Evolutionary conservation across 2,888 invertebrate genomes (phyloP), one percentile per base, ranked within the genome.

Genomic region (Amphipyra berbera): DNA sequence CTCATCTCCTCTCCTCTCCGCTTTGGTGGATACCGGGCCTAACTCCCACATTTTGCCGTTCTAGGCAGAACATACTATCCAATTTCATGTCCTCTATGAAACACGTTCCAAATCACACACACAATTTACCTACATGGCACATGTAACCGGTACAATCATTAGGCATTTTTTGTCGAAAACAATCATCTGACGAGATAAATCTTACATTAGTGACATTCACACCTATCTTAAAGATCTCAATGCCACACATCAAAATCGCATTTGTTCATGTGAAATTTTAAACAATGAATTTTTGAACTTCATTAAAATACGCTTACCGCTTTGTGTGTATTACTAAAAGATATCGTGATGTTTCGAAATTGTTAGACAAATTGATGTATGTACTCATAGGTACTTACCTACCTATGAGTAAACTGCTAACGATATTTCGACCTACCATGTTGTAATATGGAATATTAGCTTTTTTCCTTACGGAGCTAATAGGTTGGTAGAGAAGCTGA

Each of bases 201-300:
- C 59, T 47, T 30, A 62, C 74, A 76, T 76, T 72, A 60, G 44
- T 46, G 61, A 72, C 58, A 65, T 69, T 75, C 60, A 65, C 77
- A 77, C 73, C 75, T 77, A 77, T 78, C 77, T 68, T 30, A 5
- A 7, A 4, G 49, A 78, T 78, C 77, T 78, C 75, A 78, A 77
- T 77, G 76, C 61, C 73, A 78, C 68, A 77, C 77, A 78, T 78
- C 77, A 78, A 78, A 78, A 78, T 70, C 77, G 65, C 77, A 78
- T 78, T 64, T 66, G 67, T 53, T 41, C 73, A 77, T 77, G 78
- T 78, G 78, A 78, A 77, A 68, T 60, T 68, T 48, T 27, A 27
- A 64, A 78, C 77, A 78, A 78, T 77, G 78, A 68, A 73, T 75
- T 60, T 65, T 56, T 64, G 54, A 44, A 73, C 66, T 77, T 70